A percentile compares a stretch with the other conserved stretches of the same genome.
These are phyloP conservation scores for Machimus rusticus DNA, from an alignment of 2,888 invertebrate species.

Conservation along the genomic window DNA sequence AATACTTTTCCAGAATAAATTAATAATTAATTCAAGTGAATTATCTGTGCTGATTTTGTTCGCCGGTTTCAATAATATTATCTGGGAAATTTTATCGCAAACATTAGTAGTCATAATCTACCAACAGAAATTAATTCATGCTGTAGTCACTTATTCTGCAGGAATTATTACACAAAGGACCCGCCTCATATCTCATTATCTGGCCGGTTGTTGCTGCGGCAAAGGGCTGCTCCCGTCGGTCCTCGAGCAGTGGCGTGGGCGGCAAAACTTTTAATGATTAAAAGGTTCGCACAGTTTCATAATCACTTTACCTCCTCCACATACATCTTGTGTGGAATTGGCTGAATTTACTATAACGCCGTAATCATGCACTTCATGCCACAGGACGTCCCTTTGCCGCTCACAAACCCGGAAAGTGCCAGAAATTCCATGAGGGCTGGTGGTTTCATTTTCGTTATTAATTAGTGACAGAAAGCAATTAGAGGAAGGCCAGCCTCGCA, in stretches of 20 bases:
- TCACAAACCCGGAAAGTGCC: neutral
- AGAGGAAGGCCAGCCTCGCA: neutral
- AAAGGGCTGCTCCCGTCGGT: neutral
- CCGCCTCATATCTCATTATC: neutral
- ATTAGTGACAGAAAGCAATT: conserved; percentile 28
- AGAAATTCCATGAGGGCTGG: neutral
- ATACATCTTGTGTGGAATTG: neutral
- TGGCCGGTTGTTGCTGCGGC: neutral
- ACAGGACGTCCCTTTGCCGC: neutral
- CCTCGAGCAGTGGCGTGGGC: neutral
- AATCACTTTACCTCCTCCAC: conserved; percentile 1
- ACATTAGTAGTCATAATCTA: conserved; percentile 9
- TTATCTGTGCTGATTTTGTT: neutral
- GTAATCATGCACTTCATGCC: neutral
- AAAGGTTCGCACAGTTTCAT: conserved; percentile 1
- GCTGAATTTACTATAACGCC: neutral
- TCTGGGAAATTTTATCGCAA: neutral
- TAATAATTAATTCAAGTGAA: neutral
- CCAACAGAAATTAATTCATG: neutral
- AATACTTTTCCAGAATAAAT: neutral
- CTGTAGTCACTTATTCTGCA: neutral
- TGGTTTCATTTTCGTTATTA: conserved; percentile 23
- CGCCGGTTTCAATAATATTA: neutral
- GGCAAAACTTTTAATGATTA: conserved; percentile 1
- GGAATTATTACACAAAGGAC: neutral